phyloP scores from a whole-genome alignment of 2,113 vertebrate species.

The Todiramphus chloris region DNA sequence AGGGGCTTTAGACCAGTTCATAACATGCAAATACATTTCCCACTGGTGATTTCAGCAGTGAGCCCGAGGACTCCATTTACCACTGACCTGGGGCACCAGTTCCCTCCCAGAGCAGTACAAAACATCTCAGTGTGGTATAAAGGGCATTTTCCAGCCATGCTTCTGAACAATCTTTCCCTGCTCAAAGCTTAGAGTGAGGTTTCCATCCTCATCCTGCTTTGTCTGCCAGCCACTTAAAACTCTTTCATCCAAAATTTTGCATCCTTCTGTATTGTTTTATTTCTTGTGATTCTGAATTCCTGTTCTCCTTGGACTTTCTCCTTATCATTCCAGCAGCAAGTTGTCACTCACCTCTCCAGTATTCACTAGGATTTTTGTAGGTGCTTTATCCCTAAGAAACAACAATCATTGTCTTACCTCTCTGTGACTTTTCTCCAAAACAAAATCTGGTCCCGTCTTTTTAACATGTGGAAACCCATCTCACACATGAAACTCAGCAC shows the following conservation, averaged over 20 bases:
- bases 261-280: neutral
- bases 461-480: neutral
- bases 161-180: neutral
- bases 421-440: neutral
- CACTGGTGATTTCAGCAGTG: neutral
- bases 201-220: neutral
- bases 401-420: fast-evolving
- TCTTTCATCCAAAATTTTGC: neutral
- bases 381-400: neutral
- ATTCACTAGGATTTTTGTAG: neutral
- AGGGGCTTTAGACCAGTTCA: neutral
- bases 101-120: neutral
- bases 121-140: neutral
- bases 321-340: neutral
- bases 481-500: neutral
- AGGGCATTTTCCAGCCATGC: neutral
- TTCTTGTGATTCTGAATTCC: neutral
- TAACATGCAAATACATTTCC: neutral
- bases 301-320: neutral
- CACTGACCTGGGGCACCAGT: neutral
- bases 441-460: neutral
- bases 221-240: neutral
- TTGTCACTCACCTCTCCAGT: neutral
- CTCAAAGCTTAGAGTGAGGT: neutral
- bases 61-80: neutral